Percentiles rank a stretch among this genome's conserved stretches.
Evolutionary conservation across 2,888 invertebrate species (phyloP).

Genomic region (Melitaea athalia): DNA sequence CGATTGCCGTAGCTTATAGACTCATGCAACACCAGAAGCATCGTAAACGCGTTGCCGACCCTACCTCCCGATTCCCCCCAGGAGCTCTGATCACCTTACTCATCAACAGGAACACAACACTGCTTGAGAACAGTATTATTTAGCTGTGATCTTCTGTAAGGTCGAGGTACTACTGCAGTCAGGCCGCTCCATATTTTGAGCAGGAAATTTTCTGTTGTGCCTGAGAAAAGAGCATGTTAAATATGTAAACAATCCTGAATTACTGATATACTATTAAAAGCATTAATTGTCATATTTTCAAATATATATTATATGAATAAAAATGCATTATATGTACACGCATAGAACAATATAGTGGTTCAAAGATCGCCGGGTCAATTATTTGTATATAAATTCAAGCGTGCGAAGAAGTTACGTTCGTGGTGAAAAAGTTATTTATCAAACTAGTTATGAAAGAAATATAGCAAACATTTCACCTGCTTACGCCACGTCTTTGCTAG

Average conservation of each 20-base stretch:
- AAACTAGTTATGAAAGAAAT: constrained; percentile 33
- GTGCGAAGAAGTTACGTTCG: constrained; percentile 11
- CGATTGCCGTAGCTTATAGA: too few species aligned
- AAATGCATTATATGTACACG: too few species aligned
- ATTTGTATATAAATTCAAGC: constrained; percentile 14
- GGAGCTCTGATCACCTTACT: too few species aligned
- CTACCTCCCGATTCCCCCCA: too few species aligned
- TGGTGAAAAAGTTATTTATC: constrained; percentile 42
- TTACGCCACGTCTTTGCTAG: constrained; percentile 45
- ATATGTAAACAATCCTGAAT: background rate
- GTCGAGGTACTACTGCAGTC: too few species aligned
- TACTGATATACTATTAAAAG: background rate
- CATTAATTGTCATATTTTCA: background rate
- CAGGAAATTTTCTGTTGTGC: background rate
- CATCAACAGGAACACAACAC: too few species aligned
- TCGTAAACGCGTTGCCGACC: too few species aligned
- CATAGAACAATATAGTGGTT: too few species aligned
- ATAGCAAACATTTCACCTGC: constrained; percentile 32
- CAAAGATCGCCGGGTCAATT: background rate
- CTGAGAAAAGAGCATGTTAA: background rate
- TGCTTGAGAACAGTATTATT: too few species aligned
- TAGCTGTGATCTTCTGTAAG: too few species aligned
- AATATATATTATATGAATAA: background rate
- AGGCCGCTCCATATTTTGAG: too few species aligned
- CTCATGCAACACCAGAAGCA: too few species aligned